Percentiles rank a stretch among this genome's conserved stretches.
Evolutionary conservation across 2,113 vertebrate species (phyloP).

Genomic region (Nansenia antarctica): DNA sequence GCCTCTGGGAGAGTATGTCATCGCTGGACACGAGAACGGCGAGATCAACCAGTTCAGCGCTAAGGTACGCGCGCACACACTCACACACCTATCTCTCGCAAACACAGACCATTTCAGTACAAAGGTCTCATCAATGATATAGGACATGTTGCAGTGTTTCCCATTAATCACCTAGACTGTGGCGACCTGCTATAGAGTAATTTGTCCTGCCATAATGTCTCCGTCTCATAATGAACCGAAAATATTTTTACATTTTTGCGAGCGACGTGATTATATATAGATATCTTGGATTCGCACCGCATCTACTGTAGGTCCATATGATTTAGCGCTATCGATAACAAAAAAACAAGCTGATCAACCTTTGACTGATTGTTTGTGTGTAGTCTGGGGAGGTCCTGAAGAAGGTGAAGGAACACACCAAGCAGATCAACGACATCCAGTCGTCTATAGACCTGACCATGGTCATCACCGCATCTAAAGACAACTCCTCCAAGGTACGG

Average conservation of each 20-base stretch:
- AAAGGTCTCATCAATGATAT: no score
- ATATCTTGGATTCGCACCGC: neutral
- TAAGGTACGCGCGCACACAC: constrained; percentile 76
- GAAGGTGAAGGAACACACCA: constrained; percentile 90
- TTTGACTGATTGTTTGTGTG: neutral
- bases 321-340: no score
- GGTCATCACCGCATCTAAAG: constrained; percentile 95
- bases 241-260: no score
- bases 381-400: constrained; percentile 91
- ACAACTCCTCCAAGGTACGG: constrained; percentile 91
- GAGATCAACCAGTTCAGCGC: constrained; percentile 95
- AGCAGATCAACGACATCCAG: constrained; percentile 98
- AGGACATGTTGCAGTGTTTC: no score
- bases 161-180: no score
- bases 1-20: constrained; percentile 92
- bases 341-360: no score
- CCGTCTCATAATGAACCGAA: no score
- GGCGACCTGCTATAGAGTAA: no score
- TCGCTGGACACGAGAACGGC: constrained; percentile 90
- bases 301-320: neutral
- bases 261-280: neutral
- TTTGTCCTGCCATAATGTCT: no score
- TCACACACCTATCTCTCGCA: neutral
- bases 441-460: constrained; percentile 93
- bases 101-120: neutral